phyloP scores from a whole-genome alignment of 2,888 invertebrate species.

The Hetaerina titia region DNA sequence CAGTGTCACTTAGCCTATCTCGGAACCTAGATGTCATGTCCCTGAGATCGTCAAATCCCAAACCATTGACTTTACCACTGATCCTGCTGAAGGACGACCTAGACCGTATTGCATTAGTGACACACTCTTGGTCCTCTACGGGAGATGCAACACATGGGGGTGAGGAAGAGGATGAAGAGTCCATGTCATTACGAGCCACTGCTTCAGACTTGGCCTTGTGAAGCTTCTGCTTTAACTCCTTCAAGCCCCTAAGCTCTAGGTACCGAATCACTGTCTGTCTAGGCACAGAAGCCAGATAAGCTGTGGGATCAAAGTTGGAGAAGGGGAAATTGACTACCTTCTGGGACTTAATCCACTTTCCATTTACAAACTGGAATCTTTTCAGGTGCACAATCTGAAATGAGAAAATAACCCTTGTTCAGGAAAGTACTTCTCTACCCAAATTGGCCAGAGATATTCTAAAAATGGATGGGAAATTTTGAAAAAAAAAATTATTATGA shows the following conservation, averaged over 20 bases:
- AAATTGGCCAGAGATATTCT: no score
- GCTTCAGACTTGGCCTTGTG: constrained; percentile 48
- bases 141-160: constrained; percentile 26
- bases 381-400: constrained; percentile 93
- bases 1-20: constrained; percentile 44
- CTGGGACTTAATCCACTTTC: constrained; percentile 96
- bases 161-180: not conserved
- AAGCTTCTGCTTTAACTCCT: constrained; percentile 73
- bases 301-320: constrained; percentile 91
- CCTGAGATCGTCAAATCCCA: constrained; percentile 49
- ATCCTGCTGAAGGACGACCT: constrained; percentile 1
- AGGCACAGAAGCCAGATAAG: constrained; percentile 90
- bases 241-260: constrained; percentile 77
- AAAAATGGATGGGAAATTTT: constrained; percentile 23
- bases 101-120: not conserved
- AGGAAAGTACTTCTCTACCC: no score
- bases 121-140: constrained; percentile 16
- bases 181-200: not conserved
- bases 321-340: constrained; percentile 95
- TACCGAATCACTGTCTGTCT: constrained; percentile 86
- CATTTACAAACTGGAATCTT: constrained; percentile 93
- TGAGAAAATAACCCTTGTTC: constrained; percentile 35
- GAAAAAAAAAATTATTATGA: no score
- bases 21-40: constrained; percentile 40
- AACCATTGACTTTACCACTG: constrained; percentile 41